Evolutionary conservation across 2,113 vertebrate genomes (phyloP), one percentile per base, ranked within the genome.

Genomic region (Taxidea taxus): DNA sequence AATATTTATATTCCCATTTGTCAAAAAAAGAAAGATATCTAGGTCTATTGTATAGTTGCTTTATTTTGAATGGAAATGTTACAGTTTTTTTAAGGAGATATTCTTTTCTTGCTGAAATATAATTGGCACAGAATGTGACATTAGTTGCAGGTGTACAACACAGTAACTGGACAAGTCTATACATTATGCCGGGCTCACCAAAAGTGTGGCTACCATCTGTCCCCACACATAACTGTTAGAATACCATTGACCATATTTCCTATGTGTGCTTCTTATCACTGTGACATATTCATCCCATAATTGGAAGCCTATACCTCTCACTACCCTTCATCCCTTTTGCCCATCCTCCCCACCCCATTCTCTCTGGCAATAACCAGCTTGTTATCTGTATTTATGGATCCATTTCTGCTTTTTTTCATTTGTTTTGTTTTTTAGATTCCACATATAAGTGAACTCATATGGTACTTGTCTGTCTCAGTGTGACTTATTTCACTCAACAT

Each of bases 41-140:
- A 1, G 25, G 75, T 75, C 56, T 16, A 62, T 77, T 42, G 39
- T 85, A 94, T 14, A 77, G 3, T 49, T 91, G 31, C 66, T 66
- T 95, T 87, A 90, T 70, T 98, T 96, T 90, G 60, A 49, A 77
- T 1, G 87, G n/a, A 95, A 96, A 88, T 68, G 6, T 70, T 56
- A 42, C 7, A 31, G 16, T n/a, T 95, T 92, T 95, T 86, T 88
- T 91, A 83, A 95, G 91, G 91, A 95, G n/a, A 75, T 44, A 74
- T 16, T 44, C 39, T 44, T 44, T 34, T 23, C 39, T 29, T 44
- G 39, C 25, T 75, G 13, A 27, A 75, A 44, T 44, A 75, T 2
- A 15, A 39, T 74, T 42, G 39, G 25, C 39, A 25, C 39, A 44
- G 21, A 74, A 42, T 44, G 70, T 72, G 5, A 72, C 21, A 25